Conservation (phyloP, 2,113 vertebrate genomes). For the Gobius niger region DNA sequence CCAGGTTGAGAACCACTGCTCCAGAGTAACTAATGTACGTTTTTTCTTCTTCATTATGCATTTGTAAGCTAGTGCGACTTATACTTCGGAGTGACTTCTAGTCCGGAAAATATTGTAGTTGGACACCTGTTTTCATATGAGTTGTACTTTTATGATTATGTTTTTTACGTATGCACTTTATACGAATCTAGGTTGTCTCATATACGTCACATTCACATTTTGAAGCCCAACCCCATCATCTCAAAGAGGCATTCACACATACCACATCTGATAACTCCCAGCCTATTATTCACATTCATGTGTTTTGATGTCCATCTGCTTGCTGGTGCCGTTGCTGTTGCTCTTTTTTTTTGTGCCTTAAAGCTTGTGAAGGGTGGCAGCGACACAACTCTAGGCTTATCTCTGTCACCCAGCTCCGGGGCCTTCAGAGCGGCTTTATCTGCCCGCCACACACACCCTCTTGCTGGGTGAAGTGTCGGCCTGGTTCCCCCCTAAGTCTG, state of each 20-base stretch:
- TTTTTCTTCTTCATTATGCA: too few relatives aligned
- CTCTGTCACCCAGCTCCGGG: slow-evolving; percentile 63
- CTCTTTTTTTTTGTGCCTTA: slow-evolving; percentile 28
- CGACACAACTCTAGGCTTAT: slow-evolving; percentile 61
- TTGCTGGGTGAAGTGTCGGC: slow-evolving; percentile 55
- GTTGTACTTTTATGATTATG: too few relatives aligned
- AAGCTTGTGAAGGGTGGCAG: slow-evolving; percentile 11
- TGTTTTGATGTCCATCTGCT: slow-evolving; percentile 40
- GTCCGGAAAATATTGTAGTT: too few relatives aligned
- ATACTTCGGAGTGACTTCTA: too few relatives aligned
- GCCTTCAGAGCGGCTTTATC: slow-evolving; percentile 62
- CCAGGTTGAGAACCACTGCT: too few relatives aligned
- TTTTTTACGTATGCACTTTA: too few relatives aligned
- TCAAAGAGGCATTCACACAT: not conserved
- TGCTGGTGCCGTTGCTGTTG: not conserved
- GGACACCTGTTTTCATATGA: too few relatives aligned
- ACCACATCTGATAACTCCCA: slow-evolving; percentile 27
- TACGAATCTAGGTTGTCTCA: too few relatives aligned
- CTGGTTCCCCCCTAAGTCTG: slow-evolving; percentile 29
- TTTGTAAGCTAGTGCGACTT: too few relatives aligned
- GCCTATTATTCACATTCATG: slow-evolving; percentile 12
- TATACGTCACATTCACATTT: too few relatives aligned
- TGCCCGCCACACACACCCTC: slow-evolving; percentile 57
- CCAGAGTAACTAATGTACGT: too few relatives aligned
- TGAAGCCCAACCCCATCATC: not conserved